These are phyloP conservation scores for Triplophysa dalaica DNA, from an alignment of 2,113 vertebrate species.

Conservation along the genomic window DNA sequence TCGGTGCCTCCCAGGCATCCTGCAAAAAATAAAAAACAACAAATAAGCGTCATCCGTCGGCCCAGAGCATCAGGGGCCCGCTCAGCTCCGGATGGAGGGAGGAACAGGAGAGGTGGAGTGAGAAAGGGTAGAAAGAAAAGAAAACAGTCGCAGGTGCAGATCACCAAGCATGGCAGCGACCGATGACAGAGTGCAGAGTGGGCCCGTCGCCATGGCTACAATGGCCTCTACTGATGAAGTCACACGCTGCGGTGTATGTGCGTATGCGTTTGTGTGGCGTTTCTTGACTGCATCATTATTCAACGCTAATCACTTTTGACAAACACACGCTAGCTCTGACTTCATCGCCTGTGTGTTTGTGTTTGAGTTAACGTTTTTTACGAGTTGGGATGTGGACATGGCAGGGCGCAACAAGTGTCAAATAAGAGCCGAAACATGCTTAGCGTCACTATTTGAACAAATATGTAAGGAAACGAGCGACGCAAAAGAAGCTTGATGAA, in stretches of 20 bases:
- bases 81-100: conserved; percentile 18
- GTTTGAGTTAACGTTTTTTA: not conserved
- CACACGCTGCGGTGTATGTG: not conserved
- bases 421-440: no score
- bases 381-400: not conserved
- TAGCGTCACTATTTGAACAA: no score
- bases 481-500: no score
- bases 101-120: not conserved
- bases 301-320: conserved; percentile 29
- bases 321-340: conserved; percentile 29
- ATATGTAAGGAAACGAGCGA: no score
- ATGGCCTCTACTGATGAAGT: conserved; percentile 27
- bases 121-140: conserved; percentile 1
- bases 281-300: conserved; percentile 24
- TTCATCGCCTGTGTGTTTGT: not conserved
- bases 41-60: conserved; percentile 40
- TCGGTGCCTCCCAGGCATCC: conserved; percentile 13
- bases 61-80: conserved; percentile 1
- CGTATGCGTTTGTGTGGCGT: not conserved
- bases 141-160: conserved; percentile 40
- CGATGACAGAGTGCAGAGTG: conserved; percentile 31
- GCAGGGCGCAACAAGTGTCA: no score
- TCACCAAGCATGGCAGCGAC: conserved; percentile 38
- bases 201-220: conserved; percentile 25
- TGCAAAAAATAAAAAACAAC: conserved; percentile 12